Conservation (phyloP, 2,888 invertebrate genomes). For the Chrysotoxum bicinctum region DNA sequence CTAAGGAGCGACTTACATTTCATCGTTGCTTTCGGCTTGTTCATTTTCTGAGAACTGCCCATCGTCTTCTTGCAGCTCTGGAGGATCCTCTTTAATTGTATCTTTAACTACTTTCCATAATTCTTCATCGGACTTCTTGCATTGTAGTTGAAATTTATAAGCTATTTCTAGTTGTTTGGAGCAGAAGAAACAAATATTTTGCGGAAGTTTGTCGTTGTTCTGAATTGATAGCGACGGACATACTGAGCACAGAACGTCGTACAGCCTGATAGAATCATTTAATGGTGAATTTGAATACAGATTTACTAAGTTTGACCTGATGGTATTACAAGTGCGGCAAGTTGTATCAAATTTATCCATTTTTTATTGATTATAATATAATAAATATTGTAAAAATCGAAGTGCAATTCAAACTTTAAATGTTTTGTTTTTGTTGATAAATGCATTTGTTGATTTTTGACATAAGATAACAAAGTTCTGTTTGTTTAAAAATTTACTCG, state of each 20-base stretch:
- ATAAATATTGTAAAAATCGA: not conserved
- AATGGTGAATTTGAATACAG: constrained; percentile 1
- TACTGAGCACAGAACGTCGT: constrained; percentile 23
- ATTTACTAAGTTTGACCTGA: constrained; percentile 36
- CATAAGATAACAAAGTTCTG: no score
- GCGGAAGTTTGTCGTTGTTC: constrained; percentile 75
- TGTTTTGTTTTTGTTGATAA: not conserved
- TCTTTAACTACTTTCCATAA: constrained; percentile 74
- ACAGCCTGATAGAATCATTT: not conserved
- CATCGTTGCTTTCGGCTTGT: constrained; percentile 12
- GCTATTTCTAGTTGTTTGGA: constrained; percentile 75
- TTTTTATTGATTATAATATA: not conserved
- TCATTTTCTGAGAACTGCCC: constrained; percentile 43
- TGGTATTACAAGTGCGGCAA: constrained; percentile 53
- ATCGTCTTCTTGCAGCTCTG: not conserved
- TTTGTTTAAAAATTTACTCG: no score
- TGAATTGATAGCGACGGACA: constrained; percentile 60
- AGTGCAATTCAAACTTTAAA: not conserved
- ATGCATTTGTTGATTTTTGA: no score
- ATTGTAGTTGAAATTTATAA: constrained; percentile 76
- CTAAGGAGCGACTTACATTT: not conserved
- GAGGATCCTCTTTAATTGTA: constrained; percentile 1
- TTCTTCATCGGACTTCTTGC: constrained; percentile 75
- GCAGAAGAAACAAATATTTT: constrained; percentile 77
- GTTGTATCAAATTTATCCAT: constrained; percentile 48